A percentile compares a stretch with the other conserved stretches of the same genome.
phyloP scores from a whole-genome alignment of 2,888 invertebrate species.

The Gerosis bhagava region DNA sequence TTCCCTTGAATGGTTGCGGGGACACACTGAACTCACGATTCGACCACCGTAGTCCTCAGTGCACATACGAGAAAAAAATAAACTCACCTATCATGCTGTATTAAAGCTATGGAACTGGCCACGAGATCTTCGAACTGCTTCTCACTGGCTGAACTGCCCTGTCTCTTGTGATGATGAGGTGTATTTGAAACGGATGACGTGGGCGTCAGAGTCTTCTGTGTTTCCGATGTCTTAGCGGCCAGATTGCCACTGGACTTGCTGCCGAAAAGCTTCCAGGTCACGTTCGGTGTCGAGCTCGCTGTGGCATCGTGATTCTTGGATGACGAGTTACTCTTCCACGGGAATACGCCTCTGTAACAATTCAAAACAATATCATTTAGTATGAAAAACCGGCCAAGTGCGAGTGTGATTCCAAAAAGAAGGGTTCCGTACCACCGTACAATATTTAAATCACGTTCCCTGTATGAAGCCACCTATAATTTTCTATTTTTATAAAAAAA shows the following conservation, averaged over 20 bases:
- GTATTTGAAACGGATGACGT: conserved; percentile 66
- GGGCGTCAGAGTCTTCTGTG: conserved; percentile 59
- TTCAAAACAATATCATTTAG: no score
- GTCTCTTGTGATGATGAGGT: conserved; percentile 67
- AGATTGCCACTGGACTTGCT: conserved; percentile 68
- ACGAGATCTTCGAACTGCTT: conserved; percentile 83
- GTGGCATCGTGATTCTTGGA: conserved; percentile 59
- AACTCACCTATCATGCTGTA: conserved; percentile 85
- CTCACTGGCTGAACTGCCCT: conserved; percentile 76
- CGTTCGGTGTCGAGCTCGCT: conserved; percentile 38
- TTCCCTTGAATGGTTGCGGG: no score
- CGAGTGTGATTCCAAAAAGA: no score
- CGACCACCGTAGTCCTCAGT: no score
- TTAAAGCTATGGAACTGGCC: conserved; percentile 87
- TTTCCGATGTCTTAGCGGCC: conserved; percentile 52
- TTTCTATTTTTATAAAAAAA: no score
- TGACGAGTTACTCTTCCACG: conserved; percentile 72
- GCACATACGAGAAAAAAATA: no score
- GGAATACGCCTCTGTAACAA: conserved; percentile 80
- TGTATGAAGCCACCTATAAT: no score
- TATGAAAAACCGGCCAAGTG: no score
- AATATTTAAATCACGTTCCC: no score
- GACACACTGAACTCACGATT: no score
- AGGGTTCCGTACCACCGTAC: no score
- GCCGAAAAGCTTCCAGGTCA: conserved; percentile 66